Evolutionary conservation across 2,888 invertebrate species (phyloP).

Genomic region (Tachystola acroxantha): DNA sequence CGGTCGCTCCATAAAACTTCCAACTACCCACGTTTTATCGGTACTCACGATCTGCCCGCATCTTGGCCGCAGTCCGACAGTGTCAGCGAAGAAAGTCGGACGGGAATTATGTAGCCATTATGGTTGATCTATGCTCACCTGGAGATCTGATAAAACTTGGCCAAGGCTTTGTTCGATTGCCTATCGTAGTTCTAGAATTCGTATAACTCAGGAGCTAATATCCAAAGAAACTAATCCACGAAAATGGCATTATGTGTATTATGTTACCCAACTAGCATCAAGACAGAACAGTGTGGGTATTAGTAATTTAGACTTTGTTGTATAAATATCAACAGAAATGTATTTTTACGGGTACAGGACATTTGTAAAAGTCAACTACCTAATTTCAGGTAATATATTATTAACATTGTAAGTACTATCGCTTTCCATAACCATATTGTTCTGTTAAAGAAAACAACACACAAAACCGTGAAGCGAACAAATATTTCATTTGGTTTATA

Average conservation of each 20-base stretch:
- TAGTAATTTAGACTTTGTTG: too few species aligned
- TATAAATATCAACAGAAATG: too few species aligned
- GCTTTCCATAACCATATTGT: too few species aligned
- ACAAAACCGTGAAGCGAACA: not conserved
- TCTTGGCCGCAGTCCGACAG: slow-evolving; percentile 51
- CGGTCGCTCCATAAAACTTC: slow-evolving; percentile 62
- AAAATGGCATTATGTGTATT: not conserved
- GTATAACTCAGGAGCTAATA: not conserved
- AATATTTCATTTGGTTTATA: not conserved
- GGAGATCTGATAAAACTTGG: slow-evolving; percentile 41
- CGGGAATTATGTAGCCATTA: slow-evolving; percentile 60
- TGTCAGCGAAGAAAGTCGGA: slow-evolving; percentile 52
- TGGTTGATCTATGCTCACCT: slow-evolving; percentile 42
- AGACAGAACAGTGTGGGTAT: too few species aligned
- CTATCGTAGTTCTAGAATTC: not conserved
- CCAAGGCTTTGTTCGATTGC: slow-evolving; percentile 24
- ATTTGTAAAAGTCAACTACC: too few species aligned
- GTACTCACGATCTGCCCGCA: slow-evolving; percentile 55
- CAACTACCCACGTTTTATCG: slow-evolving; percentile 62
- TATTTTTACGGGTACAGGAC: too few species aligned
- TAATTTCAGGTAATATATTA: too few species aligned
- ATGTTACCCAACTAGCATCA: too few species aligned
- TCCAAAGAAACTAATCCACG: not conserved
- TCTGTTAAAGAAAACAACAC: too few species aligned
- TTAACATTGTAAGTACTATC: too few species aligned